Percentiles rank a stretch among this genome's conserved stretches.
Evolutionary conservation across 2,888 invertebrate genomes (phyloP).

Genomic region (Platynereis dumerilii): DNA sequence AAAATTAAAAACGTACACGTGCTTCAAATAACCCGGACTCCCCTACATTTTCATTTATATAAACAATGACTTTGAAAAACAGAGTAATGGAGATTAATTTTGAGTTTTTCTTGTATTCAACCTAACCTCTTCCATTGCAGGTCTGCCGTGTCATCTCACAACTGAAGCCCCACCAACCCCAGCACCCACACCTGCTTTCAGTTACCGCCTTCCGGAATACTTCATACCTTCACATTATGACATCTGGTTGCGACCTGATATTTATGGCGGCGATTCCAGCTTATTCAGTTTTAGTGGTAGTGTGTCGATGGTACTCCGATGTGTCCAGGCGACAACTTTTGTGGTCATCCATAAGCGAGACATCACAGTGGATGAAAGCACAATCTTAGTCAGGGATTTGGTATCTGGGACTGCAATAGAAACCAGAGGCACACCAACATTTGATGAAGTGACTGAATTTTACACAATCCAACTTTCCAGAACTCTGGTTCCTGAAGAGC

Average conservation of each 20-base stretch:
- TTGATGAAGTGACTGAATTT: background rate
- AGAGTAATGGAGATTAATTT: too few species aligned
- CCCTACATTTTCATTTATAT: too few species aligned
- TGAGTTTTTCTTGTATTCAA: too few species aligned
- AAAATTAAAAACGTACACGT: too few species aligned
- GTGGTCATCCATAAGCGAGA: background rate
- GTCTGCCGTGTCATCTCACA: too few species aligned
- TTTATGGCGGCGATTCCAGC: conserved; percentile 20
- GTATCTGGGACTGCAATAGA: background rate
- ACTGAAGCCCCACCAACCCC: background rate
- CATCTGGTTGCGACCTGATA: conserved; percentile 26
- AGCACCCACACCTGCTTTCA: background rate
- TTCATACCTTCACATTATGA: conserved; percentile 27
- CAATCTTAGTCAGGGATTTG: background rate
- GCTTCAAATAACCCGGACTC: too few species aligned
- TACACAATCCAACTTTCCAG: background rate
- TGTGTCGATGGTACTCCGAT: conserved; percentile 54
- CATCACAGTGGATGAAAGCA: background rate
- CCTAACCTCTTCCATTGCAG: too few species aligned
- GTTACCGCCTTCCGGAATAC: conserved; percentile 18
- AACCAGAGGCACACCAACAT: background rate
- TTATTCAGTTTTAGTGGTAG: conserved; percentile 19
- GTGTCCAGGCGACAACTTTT: conserved; percentile 69
- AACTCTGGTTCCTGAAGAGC: background rate
- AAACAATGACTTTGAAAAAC: too few species aligned